Percentiles rank a stretch among this genome's conserved stretches.
phyloP scores from a whole-genome alignment of 1,140 invertebrate genomes.

The Archegozetes longisetosus region DNA sequence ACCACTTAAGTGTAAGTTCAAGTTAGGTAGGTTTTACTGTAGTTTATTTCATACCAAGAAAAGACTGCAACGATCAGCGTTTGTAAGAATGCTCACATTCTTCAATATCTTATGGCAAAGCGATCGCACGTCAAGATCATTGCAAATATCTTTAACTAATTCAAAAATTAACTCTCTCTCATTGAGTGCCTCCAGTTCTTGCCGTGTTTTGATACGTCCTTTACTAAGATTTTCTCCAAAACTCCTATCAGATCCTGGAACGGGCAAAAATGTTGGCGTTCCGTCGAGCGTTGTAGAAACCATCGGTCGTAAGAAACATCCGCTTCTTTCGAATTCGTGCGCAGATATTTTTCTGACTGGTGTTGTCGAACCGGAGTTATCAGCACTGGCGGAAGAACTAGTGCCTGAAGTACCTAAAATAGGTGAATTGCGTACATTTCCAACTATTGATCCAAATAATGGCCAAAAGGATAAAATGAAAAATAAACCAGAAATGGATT shows the following conservation, averaged over 20 bases:
- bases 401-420: not conserved
- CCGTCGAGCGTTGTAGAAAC: slow-evolving; percentile 73
- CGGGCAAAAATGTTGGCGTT: slow-evolving; percentile 62
- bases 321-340: slow-evolving; percentile 73
- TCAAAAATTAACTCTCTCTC: slow-evolving; percentile 91
- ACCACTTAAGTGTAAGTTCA: too few species aligned
- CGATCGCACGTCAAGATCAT: slow-evolving; percentile 79
- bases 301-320: slow-evolving; percentile 73
- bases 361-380: slow-evolving; percentile 60
- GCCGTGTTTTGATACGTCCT: slow-evolving; percentile 48
- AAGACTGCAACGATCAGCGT: slow-evolving; percentile 78
- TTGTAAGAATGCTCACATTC: slow-evolving; percentile 76
- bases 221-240: not conserved
- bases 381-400: not conserved
- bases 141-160: slow-evolving; percentile 89
- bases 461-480: not conserved
- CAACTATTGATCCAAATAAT: not conserved
- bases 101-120: slow-evolving; percentile 90
- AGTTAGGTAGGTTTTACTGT: too few species aligned
- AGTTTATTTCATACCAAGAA: slow-evolving; percentile 84
- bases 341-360: slow-evolving; percentile 89
- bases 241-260: slow-evolving; percentile 1
- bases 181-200: slow-evolving; percentile 69
- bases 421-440: not conserved
- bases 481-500: not conserved